Evolutionary conservation across 2,113 vertebrate species (phyloP), one percentile per base, ranked within the genome.

Genomic region (Oreochromis tanganicae): DNA sequence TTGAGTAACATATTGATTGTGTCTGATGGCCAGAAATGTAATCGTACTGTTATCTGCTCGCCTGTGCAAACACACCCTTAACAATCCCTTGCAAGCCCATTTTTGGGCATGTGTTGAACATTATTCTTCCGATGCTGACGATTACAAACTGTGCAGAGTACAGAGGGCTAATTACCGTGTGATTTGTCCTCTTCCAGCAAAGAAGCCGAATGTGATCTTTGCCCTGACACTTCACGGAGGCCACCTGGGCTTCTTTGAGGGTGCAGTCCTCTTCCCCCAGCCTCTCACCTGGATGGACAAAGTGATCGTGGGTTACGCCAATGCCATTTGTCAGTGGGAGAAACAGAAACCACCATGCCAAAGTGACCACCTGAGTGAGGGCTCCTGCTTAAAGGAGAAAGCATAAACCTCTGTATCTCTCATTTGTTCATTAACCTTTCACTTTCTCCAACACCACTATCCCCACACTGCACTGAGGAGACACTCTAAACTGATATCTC

Each of bases 281-380:
- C 99, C 99, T 6, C 97, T 99, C 80, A 99, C 99, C 24, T 99
- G 99, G 99, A 99, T 99, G 98, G 99, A 99, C 96, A 99, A 99
- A 95, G 97, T 99, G 27, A 98, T 99, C 48, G 97, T 99, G 89
- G 97, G 97, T 82, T 99, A 99, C 27, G 95, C 98, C 93, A 97
- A 98, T 6, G 96, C 98, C 93, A 97, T 99, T 56, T 99, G 98
- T 96, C 98, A 99, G 84, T 99, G 98, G 98, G 97, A 99, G 94
- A 98, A 97, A 79, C 99, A 97, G 95, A 99, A 98, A 94, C 96
- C 97, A 4, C 97, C 97, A 52, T 99, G 99, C 96, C 98, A 1
- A 97, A 97, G 94, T n/a, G 90, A 55, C n/a, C 87, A 57, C 46
- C 50, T 92, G 85, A 93, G 73, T 17, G 88, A 93, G 90, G 83